Percentiles rank a stretch among this genome's conserved stretches.
phyloP scores from a whole-genome alignment of 2,888 invertebrate genomes.

The Coleophora flavipennella region DNA sequence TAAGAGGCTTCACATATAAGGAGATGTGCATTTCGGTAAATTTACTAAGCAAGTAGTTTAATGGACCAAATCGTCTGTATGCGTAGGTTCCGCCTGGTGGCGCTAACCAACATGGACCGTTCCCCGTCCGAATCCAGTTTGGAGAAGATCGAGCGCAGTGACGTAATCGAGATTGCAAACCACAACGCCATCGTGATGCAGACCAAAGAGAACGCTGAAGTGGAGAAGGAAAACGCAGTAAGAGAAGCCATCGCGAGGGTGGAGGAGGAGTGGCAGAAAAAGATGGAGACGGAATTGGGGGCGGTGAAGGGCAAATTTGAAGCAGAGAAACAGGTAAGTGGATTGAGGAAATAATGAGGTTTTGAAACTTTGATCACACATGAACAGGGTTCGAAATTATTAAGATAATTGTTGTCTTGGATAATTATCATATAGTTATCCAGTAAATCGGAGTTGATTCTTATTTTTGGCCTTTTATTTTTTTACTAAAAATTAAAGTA shows the following conservation, averaged over 20 bases:
- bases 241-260: conserved; percentile 68
- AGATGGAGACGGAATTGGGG: conserved; percentile 37
- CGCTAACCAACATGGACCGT: conserved; percentile 79
- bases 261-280: conserved; percentile 73
- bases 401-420: too few species aligned
- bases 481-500: too few species aligned
- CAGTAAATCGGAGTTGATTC: too few species aligned
- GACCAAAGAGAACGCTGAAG: conserved; percentile 76
- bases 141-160: conserved; percentile 81
- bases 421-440: too few species aligned
- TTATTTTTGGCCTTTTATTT: too few species aligned
- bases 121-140: conserved; percentile 85
- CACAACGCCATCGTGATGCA: conserved; percentile 79
- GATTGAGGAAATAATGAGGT: not conserved
- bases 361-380: not conserved
- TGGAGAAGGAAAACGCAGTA: conserved; percentile 71
- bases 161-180: conserved; percentile 74
- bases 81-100: conserved; percentile 79
- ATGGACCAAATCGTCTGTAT: too few species aligned
- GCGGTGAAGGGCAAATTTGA: conserved; percentile 58
- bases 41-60: too few species aligned
- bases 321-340: conserved; percentile 64
- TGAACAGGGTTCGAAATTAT: too few species aligned
- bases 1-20: too few species aligned
- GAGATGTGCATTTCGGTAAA: too few species aligned